These are phyloP conservation scores for Petrolisthes manimaculis DNA, from an alignment of 2,888 invertebrate species.

Conservation along the genomic window DNA sequence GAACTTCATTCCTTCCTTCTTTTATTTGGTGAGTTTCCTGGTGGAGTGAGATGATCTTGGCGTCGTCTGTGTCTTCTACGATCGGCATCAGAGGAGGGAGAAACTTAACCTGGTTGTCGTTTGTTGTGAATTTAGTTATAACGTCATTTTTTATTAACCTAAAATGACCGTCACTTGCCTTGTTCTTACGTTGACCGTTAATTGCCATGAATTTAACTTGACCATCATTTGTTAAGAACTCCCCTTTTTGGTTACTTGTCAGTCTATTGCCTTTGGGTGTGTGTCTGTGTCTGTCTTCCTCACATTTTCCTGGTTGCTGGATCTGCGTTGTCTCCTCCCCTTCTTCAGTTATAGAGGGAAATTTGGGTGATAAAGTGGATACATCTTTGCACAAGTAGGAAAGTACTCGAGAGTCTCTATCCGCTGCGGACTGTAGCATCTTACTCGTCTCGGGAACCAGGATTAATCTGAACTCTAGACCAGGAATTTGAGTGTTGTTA, in stretches of 20 bases:
- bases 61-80: slow-evolving; percentile 6
- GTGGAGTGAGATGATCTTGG: slow-evolving; percentile 1
- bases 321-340: not conserved
- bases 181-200: not conserved
- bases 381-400: slow-evolving; percentile 21
- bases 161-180: not conserved
- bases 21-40: not conserved
- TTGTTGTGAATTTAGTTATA: not conserved
- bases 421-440: slow-evolving; percentile 39
- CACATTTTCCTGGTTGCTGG: not conserved
- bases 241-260: not conserved
- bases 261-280: not conserved
- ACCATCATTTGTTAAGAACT: not conserved
- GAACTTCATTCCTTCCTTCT: not conserved
- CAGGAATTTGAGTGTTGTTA: not conserved
- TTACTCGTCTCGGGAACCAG: slow-evolving; percentile 51
- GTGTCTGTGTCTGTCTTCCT: not conserved
- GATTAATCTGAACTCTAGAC: slow-evolving; percentile 38
- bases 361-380: slow-evolving; percentile 10
- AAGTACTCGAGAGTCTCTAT: slow-evolving; percentile 35
- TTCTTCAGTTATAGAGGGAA: slow-evolving; percentile 42
- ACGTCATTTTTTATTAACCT: no score
- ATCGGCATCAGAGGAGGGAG: not conserved
- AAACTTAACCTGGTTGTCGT: not conserved
- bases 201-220: not conserved